Evolutionary conservation across 1,140 invertebrate genomes (phyloP), one percentile per base, ranked within the genome.

Genomic region (Drosophila mayri): DNA sequence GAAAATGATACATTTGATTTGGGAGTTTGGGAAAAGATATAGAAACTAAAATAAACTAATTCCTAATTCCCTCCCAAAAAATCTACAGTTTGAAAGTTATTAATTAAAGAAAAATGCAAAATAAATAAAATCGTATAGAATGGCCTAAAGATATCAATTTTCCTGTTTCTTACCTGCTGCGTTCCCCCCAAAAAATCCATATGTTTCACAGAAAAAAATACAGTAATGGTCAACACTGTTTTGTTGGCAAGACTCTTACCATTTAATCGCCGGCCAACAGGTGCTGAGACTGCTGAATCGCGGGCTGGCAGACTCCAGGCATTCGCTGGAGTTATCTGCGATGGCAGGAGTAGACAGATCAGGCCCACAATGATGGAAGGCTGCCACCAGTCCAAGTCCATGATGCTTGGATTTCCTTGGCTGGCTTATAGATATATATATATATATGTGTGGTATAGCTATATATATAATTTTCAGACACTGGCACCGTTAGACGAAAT

Each of bases 371-470:
- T 59, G 32, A 61, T 54, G 12, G 58, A 63, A 46, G 67, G 85
- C 68, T 58, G 76, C 84, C 88, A 68, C 88, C 88, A 76, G 62
- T 87, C 88, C 88, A 91, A 85, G 37, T 59, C 60, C 40, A 37
- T 41, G 37, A 20, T 44, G 37, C 61, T 43, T 20, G 49, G 47
- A 18, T 52, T 18, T 10, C 25, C 25, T 30, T 35, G 22, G 18
- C 37, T 35, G n/a, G 38, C 35, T 38, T 55, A 55, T 38, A 25
- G n/a, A 47, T 37, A 44, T 43, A 46, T 41, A 12, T 49, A 20
- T 68, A n/a, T 40, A 44, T 67, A 37, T 74, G 49, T 35, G 10
- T 35, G 18, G 7, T 35, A 16, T 52, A 32, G 7, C 3, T 4
- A 22, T n/a, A 22, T 50, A 50, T 58, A 49, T 41, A 47, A 8